Evolutionary conservation across 1,140 invertebrate species (phyloP).

Genomic region (Trachelipus rathkii): DNA sequence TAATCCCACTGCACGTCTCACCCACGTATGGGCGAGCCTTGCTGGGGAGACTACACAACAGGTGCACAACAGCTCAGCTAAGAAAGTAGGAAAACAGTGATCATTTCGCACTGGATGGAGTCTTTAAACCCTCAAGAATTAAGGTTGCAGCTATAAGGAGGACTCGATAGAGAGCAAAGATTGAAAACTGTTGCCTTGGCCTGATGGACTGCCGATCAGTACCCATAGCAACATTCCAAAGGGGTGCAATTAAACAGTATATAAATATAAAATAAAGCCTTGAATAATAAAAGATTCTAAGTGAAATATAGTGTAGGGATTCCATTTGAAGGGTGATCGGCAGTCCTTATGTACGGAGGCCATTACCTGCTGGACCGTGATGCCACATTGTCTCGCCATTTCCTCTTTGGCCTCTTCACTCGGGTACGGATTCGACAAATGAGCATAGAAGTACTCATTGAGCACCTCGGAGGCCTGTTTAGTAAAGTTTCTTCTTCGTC

Average conservation of each 20-base stretch:
- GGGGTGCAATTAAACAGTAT: background rate
- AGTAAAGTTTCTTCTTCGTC: slow-evolving; percentile 98
- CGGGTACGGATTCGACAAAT: slow-evolving; percentile 98
- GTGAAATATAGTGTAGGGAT: background rate
- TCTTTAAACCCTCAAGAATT: slow-evolving; percentile 10
- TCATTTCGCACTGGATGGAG: slow-evolving; percentile 9
- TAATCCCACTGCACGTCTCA: background rate
- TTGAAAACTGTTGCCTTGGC: slow-evolving; percentile 3
- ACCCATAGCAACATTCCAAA: background rate
- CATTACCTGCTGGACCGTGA: slow-evolving; percentile 88
- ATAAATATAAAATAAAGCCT: background rate
- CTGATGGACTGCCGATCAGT: slow-evolving; percentile 1
- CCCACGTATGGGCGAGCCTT: slow-evolving; percentile 18
- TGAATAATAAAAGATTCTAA: background rate
- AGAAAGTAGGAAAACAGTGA: slow-evolving; percentile 13
- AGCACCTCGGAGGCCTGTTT: slow-evolving; percentile 99
- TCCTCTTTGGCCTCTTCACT: slow-evolving; percentile 99
- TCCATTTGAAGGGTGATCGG: background rate
- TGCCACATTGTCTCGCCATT: slow-evolving; percentile 95
- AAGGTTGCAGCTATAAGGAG: slow-evolving; percentile 8
- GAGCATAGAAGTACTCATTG: slow-evolving; percentile 99
- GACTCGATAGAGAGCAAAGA: slow-evolving; percentile 3
- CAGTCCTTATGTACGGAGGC: slow-evolving; percentile 12
- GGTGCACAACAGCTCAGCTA: slow-evolving; percentile 12
- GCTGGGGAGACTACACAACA: background rate